Base-by-base conservation (phyloP, 2,797 vertebrate genomes). In the Cuniculus paca region DNA sequence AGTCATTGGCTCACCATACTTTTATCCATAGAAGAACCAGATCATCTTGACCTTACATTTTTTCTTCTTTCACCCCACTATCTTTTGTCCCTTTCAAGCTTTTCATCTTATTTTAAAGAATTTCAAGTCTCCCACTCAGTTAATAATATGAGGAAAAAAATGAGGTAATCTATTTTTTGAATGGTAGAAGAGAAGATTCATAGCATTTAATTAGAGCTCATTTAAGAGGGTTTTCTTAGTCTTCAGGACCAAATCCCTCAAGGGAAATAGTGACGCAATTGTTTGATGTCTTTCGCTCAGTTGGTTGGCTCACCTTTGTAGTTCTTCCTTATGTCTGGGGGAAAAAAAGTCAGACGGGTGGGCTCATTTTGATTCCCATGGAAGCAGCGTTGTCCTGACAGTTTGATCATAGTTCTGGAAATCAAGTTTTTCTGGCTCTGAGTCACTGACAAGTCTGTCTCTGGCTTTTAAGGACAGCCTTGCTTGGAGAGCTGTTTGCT, bases 391-490 rank as follows among this genome's bases (percentile, higher is more conserved):
- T 93, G 88, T 60, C 81, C 88, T 89, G n/a, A 95, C 89, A 96
- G 87, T 95, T 87, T 97, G 93, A 80, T 95, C 80, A 75, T 11
- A 34, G 58, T 90, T 96, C 88, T 96, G 75, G 63, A 97, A 96
- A 97, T 97, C 95, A 68, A 74, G 96, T 83, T 95, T 97, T 95
- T 96, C 93, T 93, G 68, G 94, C 90, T 96, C 60, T 92, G 68
- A 94, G 78, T 86, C 88, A 77, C 95, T 96, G 93, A 93, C 91
- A 95, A 39, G 79, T 89, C 89, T 96, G 74, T 90, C 89, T 97
- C 20, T 52, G 82, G 45, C 42, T 97, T 97, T 80, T 95, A 90
- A 96, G 84, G 68, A 96, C 61, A 96, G 84, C 45, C n/a, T 86
- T 81, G 61, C 82, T 92, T 92, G 5, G 17, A 90, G 24, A 96